Conservation (phyloP, 53 echinoderm and acorn worm species). For the Glandiceps talaboti region DNA sequence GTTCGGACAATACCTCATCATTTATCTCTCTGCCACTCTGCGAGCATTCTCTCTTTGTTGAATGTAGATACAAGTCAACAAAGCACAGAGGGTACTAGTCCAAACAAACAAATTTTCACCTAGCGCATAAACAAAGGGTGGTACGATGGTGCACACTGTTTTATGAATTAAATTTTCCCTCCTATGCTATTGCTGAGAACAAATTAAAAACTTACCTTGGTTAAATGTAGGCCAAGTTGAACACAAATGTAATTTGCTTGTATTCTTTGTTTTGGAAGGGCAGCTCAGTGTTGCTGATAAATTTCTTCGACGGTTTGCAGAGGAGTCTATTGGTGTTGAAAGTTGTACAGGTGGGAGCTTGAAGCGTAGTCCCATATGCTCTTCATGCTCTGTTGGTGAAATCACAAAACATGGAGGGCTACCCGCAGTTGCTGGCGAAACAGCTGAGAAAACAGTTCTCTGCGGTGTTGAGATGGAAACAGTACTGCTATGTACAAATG, state of each 20-base stretch:
- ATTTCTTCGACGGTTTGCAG: background rate
- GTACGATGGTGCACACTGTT: too few species aligned
- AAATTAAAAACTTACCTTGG: background rate
- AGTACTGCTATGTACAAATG: background rate
- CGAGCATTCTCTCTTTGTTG: too few species aligned
- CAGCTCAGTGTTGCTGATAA: background rate
- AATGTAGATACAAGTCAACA: too few species aligned
- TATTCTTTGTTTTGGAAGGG: background rate
- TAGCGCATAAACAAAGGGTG: too few species aligned
- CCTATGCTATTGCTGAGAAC: too few species aligned
- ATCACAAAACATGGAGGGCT: too few species aligned
- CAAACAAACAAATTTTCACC: too few species aligned
- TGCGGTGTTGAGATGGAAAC: background rate
- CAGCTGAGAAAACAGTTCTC: background rate
- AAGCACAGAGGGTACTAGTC: too few species aligned
- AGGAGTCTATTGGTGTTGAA: background rate
- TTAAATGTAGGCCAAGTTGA: background rate
- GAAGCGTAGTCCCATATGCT: background rate
- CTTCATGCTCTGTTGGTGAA: too few species aligned
- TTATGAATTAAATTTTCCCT: too few species aligned
- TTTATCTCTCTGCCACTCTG: too few species aligned
- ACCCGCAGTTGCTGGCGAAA: background rate
- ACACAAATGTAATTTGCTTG: background rate
- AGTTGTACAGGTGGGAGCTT: background rate
- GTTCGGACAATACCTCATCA: too few species aligned